Conservation (phyloP, 2,888 invertebrate genomes). For the Harpalus rufipes region DNA sequence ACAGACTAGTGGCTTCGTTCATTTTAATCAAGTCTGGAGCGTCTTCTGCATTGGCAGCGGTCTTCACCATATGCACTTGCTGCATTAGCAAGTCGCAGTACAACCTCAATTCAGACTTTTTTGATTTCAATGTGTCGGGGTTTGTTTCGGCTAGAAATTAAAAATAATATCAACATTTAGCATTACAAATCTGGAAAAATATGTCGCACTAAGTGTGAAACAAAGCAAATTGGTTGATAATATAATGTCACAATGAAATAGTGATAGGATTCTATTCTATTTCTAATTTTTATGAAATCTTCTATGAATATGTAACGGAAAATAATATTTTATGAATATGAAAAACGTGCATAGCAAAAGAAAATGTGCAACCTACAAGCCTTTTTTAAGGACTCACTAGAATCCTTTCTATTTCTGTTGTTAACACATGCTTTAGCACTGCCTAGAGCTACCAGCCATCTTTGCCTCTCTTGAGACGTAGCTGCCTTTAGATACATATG, state of each 20-base stretch:
- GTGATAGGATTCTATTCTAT: background rate
- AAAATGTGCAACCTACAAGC: constrained; percentile 61
- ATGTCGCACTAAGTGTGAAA: background rate
- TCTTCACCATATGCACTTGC: constrained; percentile 88
- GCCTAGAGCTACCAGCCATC: constrained; percentile 90
- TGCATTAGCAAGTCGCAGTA: constrained; percentile 92
- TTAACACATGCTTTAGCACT: constrained; percentile 84
- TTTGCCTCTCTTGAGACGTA: constrained; percentile 87
- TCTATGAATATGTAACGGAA: background rate
- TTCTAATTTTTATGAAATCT: background rate
- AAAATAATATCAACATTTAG: background rate
- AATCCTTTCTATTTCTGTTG: constrained; percentile 72
- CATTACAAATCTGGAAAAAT: background rate
- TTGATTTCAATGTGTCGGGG: constrained; percentile 82
- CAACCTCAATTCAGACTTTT: constrained; percentile 87
- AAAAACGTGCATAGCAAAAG: constrained; percentile 37
- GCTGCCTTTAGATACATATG: constrained; percentile 89
- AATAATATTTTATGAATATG: background rate
- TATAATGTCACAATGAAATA: too few relatives aligned
- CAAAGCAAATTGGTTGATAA: too few relatives aligned
- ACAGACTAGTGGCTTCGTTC: constrained; percentile 85
- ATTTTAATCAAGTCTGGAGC: constrained; percentile 84
- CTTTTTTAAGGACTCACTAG: constrained; percentile 70
- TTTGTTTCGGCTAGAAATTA: constrained; percentile 77
- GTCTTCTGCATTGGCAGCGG: constrained; percentile 79